Evolutionary conservation across 2,888 invertebrate genomes (phyloP), one percentile per base, ranked within the genome.

Genomic region (Drosophila paramelanica): DNA sequence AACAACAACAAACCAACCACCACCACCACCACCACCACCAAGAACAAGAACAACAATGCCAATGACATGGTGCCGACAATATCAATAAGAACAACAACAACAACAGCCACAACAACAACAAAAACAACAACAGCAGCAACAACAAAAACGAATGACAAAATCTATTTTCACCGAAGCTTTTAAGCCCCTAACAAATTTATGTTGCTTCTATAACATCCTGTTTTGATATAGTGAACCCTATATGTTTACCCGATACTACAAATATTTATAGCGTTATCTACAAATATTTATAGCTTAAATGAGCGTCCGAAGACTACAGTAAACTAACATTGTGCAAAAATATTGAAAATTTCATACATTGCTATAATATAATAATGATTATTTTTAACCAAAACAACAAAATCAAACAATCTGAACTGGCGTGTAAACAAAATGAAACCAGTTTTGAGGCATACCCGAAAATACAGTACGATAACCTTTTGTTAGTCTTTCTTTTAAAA

Each of bases 31-130:
- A 60, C 53, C 42, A 42, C 33, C 20, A 55, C 17, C 17, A 17
- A 17, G 17, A 17, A 17, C 17, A 23, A 67, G 41, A 71, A 53
- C 64, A 64, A 69, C 69, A 77, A 77, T 76, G 76, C 77, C 75
- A 76, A 77, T 76, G 75, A 76, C 75, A 77, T 31, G 76, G 23
- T 69, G 73, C 47, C 59, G 72, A 72, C 67, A 72, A 62, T 52
- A 62, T 60, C 68, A 67, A 57, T 64, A 77, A 55, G 60, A 74
- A 65, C 36, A 45, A 38, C 38, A 39, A 14, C 55, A 45, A 42
- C 27, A 50, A 38, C 43, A 39, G 13, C 51, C 38, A 42, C 27
- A 50, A 38, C 23, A 58, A 25, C 13, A 33, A 25, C 33, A 36
- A 52, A 5, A 43, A 23, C 23, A 47, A 7, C 46, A 53, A 25